These are phyloP conservation scores for Nyctibius bracteatus DNA, from an alignment of 2,113 vertebrate genomes.

Conservation along the genomic window DNA sequence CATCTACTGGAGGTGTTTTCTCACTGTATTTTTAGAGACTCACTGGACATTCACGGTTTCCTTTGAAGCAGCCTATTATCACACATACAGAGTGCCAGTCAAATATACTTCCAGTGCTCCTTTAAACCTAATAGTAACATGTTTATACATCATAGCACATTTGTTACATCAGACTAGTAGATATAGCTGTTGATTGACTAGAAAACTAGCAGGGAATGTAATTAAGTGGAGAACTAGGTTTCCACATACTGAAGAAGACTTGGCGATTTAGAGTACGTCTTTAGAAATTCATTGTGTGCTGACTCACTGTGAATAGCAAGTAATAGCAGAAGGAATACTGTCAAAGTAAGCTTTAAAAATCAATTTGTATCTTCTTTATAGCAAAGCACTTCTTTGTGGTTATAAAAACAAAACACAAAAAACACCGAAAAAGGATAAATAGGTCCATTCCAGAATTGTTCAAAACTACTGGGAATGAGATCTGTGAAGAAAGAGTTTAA, in stretches of 20 bases:
- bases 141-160: background rate
- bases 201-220: background rate
- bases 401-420: background rate
- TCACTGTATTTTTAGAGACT: background rate
- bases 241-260: background rate
- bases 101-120: background rate
- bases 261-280: background rate
- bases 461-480: no score
- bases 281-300: background rate
- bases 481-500: no score
- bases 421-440: no score
- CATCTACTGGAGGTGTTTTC: background rate
- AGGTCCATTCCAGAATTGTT: no score
- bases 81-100: background rate
- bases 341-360: slow-evolving; percentile 30
- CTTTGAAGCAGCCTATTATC: background rate
- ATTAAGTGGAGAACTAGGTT: background rate
- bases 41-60: background rate
- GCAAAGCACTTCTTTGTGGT: background rate
- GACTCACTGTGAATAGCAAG: background rate
- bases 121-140: background rate
- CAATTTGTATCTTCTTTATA: background rate
- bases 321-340: background rate
- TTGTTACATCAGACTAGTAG: background rate
- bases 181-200: background rate